These are phyloP conservation scores for Drosophila robusta DNA, from an alignment of 2,888 invertebrate genomes.

Conservation along the genomic window DNA sequence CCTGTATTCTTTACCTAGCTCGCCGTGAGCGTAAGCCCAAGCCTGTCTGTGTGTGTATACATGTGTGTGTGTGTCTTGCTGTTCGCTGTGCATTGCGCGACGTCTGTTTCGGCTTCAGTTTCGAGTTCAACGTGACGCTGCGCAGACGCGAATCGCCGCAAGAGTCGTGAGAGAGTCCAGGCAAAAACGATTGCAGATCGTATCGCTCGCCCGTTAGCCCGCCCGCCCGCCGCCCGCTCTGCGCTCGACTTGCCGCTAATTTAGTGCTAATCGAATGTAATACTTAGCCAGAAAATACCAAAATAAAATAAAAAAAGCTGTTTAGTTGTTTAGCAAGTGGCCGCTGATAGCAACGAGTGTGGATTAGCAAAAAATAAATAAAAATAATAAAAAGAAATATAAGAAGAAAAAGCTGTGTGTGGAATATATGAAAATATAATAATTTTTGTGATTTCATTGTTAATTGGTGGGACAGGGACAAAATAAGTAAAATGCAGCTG, in stretches of 20 bases:
- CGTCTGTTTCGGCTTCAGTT: slow-evolving; percentile 70
- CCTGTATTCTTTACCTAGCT: slow-evolving; percentile 59
- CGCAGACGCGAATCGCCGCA: slow-evolving; percentile 78
- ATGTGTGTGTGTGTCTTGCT: slow-evolving; percentile 16
- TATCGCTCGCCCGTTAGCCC: slow-evolving; percentile 27
- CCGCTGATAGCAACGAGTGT: slow-evolving; percentile 22
- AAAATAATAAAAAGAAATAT: slow-evolving; percentile 2
- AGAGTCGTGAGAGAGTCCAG: slow-evolving; percentile 19
- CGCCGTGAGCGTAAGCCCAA: slow-evolving; percentile 27
- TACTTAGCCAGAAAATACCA: slow-evolving; percentile 34
- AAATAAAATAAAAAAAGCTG: slow-evolving; percentile 14
- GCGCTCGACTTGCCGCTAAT: slow-evolving; percentile 46
- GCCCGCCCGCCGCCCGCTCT: neutral
- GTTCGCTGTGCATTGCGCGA: slow-evolving; percentile 30
- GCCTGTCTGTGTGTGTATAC: slow-evolving; percentile 14
- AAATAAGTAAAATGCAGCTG: slow-evolving; percentile 28
- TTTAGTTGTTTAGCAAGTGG: slow-evolving; percentile 61
- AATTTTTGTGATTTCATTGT: slow-evolving; percentile 65
- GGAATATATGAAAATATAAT: slow-evolving; percentile 18
- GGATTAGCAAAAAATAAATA: neutral
- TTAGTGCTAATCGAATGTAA: slow-evolving; percentile 57
- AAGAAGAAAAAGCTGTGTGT: slow-evolving; percentile 12
- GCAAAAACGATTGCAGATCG: slow-evolving; percentile 37
- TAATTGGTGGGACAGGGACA: slow-evolving; percentile 62
- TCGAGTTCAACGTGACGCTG: slow-evolving; percentile 82